Percentiles rank a stretch among this genome's conserved stretches.
These are phyloP conservation scores for Berghia stephanieae DNA, from an alignment of 1,140 invertebrate genomes.

Conservation along the genomic window DNA sequence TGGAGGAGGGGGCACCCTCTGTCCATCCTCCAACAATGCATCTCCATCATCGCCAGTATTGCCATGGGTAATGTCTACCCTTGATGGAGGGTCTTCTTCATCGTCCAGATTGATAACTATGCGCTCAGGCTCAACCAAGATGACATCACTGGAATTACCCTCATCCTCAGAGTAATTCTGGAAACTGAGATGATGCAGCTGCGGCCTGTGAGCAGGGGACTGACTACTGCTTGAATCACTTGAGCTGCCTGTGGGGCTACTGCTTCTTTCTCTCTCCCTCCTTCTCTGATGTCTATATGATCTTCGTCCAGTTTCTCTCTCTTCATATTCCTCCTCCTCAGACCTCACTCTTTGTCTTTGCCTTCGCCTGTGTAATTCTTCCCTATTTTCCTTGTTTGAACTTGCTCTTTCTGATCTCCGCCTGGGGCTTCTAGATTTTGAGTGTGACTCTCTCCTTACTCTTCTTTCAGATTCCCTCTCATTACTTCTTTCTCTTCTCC, in stretches of 20 bases:
- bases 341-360: not conserved
- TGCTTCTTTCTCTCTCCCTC: constrained; percentile 1
- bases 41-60: constrained; percentile 29
- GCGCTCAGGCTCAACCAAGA: constrained; percentile 29
- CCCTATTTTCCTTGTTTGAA: constrained; percentile 32
- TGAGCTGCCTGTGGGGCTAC: constrained; percentile 4
- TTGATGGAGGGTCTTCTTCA: constrained; percentile 31
- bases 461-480: constrained; percentile 19
- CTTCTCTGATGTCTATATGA: constrained; percentile 17
- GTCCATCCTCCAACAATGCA: constrained; percentile 28
- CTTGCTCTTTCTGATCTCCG: constrained; percentile 28
- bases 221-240: not conserved
- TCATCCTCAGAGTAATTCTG: constrained; percentile 13
- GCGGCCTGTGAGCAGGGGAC: not conserved
- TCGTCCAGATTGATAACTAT: constrained; percentile 33
- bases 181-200: constrained; percentile 4
- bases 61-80: constrained; percentile 30
- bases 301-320: not conserved
- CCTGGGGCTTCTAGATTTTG: constrained; percentile 20
- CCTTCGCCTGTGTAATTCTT: constrained; percentile 14
- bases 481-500: constrained; percentile 12
- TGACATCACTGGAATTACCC: constrained; percentile 28
- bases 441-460: constrained; percentile 17
- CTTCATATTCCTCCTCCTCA: constrained; percentile 24
- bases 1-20: constrained; percentile 25